A percentile compares a stretch with the other conserved stretches of the same genome.
These are phyloP conservation scores for Hermetia illucens DNA, from an alignment of 1,140 invertebrate species.

Conservation along the genomic window DNA sequence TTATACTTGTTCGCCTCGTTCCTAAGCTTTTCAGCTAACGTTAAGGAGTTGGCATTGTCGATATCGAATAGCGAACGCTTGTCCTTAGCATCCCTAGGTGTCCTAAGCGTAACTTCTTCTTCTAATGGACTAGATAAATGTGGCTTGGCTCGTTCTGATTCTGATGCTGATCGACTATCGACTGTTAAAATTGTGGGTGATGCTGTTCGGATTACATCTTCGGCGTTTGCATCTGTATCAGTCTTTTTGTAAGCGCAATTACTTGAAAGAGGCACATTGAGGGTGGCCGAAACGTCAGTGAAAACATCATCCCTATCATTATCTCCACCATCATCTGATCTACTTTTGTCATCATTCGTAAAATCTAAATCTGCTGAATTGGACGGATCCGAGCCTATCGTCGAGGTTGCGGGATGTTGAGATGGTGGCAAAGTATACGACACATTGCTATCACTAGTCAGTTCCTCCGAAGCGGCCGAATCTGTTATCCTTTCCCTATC, in stretches of 20 bases:
- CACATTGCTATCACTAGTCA: constrained; percentile 1
- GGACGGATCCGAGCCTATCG: constrained; percentile 36
- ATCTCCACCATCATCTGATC: neutral
- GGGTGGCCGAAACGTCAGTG: constrained; percentile 2
- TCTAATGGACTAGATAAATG: neutral
- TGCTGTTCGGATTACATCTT: constrained; percentile 5
- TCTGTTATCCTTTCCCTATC: too few relatives aligned
- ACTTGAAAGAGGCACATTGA: constrained; percentile 6
- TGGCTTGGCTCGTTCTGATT: too few relatives aligned
- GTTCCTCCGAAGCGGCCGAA: too few relatives aligned
- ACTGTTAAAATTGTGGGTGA: constrained; percentile 10
- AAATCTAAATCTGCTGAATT: neutral
- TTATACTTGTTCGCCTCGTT: constrained; percentile 12
- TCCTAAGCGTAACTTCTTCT: constrained; percentile 12
- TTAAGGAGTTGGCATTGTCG: constrained; percentile 10
- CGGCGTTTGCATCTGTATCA: constrained; percentile 2
- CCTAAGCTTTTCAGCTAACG: constrained; percentile 10
- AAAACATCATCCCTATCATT: neutral
- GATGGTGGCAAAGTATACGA: constrained; percentile 5
- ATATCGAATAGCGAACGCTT: constrained; percentile 16
- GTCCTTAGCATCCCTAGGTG: constrained; percentile 16
- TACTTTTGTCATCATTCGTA: neutral
- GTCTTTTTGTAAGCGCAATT: constrained; percentile 1
- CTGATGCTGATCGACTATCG: constrained; percentile 25
- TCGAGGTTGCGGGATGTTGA: constrained; percentile 34